phyloP scores from a whole-genome alignment of 2,888 invertebrate species.

The Merodon equestris region DNA sequence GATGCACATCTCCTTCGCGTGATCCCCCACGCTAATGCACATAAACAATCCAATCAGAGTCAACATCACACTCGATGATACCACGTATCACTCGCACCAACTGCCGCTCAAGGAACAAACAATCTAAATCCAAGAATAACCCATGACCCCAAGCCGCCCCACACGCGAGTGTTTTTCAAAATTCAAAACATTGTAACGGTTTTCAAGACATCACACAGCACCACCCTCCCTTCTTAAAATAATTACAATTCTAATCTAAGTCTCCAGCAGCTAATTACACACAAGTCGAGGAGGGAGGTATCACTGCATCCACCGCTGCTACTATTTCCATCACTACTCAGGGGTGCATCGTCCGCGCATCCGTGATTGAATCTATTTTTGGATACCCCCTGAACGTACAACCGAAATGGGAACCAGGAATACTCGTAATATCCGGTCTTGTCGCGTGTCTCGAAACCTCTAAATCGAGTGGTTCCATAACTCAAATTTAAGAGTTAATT shows the following conservation, averaged over 20 bases:
- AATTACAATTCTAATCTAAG: slow-evolving; percentile 61
- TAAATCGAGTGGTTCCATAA: slow-evolving; percentile 58
- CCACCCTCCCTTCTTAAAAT: slow-evolving; percentile 50
- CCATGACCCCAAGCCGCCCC: slow-evolving; percentile 56
- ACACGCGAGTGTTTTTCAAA: slow-evolving; percentile 36
- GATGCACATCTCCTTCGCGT: slow-evolving; percentile 37
- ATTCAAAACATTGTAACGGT: slow-evolving; percentile 34
- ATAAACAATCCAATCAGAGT: slow-evolving; percentile 43
- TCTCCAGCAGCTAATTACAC: slow-evolving; percentile 58
- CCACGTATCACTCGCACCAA: slow-evolving; percentile 15
- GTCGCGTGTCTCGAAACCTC: slow-evolving; percentile 55
- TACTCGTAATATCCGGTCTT: slow-evolving; percentile 49
- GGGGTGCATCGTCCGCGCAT: slow-evolving; percentile 46
- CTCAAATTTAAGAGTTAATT: slow-evolving; percentile 44
- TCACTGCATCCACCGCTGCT: slow-evolving; percentile 33
- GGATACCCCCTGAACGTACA: slow-evolving; percentile 26
- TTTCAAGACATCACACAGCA: slow-evolving; percentile 8
- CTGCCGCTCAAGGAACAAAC: slow-evolving; percentile 1
- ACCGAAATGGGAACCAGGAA: neutral
- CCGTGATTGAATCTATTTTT: slow-evolving; percentile 47
- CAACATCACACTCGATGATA: slow-evolving; percentile 31
- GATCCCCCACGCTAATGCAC: slow-evolving; percentile 24
- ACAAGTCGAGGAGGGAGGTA: slow-evolving; percentile 17
- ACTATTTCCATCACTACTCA: neutral
- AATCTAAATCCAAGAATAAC: slow-evolving; percentile 52